A percentile compares a stretch with the other conserved stretches of the same genome.
These are phyloP conservation scores for Oasisia sp. DNA, from an alignment of 2,888 invertebrate species.

Conservation along the genomic window DNA sequence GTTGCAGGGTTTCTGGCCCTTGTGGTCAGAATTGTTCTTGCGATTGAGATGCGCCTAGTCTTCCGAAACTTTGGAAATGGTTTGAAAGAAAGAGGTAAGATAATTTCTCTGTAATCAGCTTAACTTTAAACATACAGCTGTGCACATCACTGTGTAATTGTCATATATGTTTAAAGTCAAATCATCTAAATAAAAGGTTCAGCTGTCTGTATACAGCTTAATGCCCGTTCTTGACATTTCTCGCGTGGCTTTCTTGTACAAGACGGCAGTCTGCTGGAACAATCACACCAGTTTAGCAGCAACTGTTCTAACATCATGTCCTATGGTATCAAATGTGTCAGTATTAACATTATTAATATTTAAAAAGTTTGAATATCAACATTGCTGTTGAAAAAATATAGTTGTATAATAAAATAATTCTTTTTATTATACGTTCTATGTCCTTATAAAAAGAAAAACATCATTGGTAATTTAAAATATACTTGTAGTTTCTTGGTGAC, in stretches of 20 bases:
- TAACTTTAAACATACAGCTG: too few species aligned
- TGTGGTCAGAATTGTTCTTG: constrained; percentile 51
- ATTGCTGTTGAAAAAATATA: too few species aligned
- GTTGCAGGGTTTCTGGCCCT: constrained; percentile 51
- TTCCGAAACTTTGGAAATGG: constrained; percentile 58
- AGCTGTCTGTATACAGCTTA: too few species aligned
- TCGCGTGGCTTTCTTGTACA: background rate
- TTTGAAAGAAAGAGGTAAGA: constrained; percentile 52
- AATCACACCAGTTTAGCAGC: background rate
- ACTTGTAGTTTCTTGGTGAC: background rate
- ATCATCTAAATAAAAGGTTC: too few species aligned
- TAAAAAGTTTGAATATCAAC: too few species aligned
- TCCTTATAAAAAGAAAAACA: background rate
- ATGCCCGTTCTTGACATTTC: background rate
- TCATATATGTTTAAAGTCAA: too few species aligned
- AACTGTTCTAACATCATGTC: background rate
- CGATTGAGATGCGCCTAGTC: constrained; percentile 51
- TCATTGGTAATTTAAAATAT: background rate
- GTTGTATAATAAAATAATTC: too few species aligned
- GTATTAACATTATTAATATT: too few species aligned
- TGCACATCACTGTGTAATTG: too few species aligned
- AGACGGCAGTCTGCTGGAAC: background rate
- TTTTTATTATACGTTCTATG: background rate
- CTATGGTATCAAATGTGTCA: too few species aligned
- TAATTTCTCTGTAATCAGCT: background rate